A percentile compares a stretch with the other conserved stretches of the same genome.
Evolutionary conservation across 1,140 invertebrate genomes (phyloP).

Genomic region (Eurosta solidaginis): DNA sequence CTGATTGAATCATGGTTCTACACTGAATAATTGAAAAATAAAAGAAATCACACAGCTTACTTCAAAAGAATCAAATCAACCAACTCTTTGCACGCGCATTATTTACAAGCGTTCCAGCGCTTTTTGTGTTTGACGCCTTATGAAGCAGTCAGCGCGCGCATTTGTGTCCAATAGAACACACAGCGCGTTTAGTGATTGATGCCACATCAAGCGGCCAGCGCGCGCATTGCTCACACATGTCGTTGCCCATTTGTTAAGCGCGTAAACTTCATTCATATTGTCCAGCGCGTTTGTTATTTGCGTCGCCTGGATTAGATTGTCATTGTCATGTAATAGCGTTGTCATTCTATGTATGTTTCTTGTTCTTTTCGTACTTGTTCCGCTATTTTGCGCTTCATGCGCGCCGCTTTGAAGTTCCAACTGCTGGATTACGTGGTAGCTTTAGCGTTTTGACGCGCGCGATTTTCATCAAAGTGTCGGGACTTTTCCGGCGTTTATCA

Average conservation of each 20-base stretch:
- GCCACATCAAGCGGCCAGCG: background rate
- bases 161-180: no score
- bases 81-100: no score
- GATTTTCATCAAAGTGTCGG: background rate
- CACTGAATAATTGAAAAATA: no score
- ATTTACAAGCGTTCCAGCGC: no score
- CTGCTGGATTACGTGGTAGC: background rate
- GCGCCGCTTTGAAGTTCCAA: background rate
- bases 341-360: background rate
- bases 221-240: background rate
- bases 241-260: background rate
- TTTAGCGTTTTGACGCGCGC: slow-evolving; percentile 5
- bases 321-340: background rate
- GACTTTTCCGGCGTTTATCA: background rate
- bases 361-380: background rate
- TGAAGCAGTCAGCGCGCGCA: no score
- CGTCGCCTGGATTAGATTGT: background rate
- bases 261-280: background rate
- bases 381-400: background rate
- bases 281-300: background rate
- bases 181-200: background rate
- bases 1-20: no score
- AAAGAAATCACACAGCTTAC: no score
- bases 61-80: no score
- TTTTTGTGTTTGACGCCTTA: no score